Conservation (phyloP, 1,140 invertebrate species). For the Harpegnathos saltator region DNA sequence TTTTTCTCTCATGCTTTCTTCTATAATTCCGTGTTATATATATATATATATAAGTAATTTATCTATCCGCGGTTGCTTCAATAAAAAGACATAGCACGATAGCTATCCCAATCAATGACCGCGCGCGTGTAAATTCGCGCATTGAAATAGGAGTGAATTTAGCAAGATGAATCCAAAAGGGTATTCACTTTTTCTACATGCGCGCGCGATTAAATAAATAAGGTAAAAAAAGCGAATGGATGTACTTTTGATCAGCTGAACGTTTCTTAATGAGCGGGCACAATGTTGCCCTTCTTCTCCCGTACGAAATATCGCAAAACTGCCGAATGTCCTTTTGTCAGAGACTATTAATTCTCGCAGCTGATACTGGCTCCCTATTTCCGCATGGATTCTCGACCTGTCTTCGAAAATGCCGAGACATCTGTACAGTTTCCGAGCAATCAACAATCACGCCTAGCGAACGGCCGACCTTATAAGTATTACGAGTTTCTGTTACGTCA, state of each 20-base stretch:
- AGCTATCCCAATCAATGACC: slow-evolving; percentile 20
- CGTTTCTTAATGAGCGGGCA: neutral
- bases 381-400: too few species aligned
- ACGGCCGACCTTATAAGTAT: neutral
- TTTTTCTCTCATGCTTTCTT: neutral
- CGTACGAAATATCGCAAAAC: too few species aligned
- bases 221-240: neutral
- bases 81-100: slow-evolving; percentile 7
- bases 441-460: neutral
- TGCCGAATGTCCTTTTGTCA: too few species aligned
- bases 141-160: too few species aligned
- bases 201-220: neutral
- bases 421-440: neutral
- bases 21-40: slow-evolving; percentile 35
- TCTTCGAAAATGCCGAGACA: neutral
- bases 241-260: neutral
- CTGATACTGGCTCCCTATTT: too few species aligned
- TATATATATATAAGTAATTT: too few species aligned
- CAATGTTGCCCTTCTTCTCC: neutral
- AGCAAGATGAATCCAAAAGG: neutral
- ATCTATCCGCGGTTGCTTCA: neutral
- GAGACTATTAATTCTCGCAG: too few species aligned
- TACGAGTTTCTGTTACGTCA: neutral
- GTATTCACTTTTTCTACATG: neutral
- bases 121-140: neutral